A percentile compares a stretch with the other conserved stretches of the same genome.
Conservation (phyloP, 2,113 vertebrate genomes). For the Sander vitreus region DNA sequence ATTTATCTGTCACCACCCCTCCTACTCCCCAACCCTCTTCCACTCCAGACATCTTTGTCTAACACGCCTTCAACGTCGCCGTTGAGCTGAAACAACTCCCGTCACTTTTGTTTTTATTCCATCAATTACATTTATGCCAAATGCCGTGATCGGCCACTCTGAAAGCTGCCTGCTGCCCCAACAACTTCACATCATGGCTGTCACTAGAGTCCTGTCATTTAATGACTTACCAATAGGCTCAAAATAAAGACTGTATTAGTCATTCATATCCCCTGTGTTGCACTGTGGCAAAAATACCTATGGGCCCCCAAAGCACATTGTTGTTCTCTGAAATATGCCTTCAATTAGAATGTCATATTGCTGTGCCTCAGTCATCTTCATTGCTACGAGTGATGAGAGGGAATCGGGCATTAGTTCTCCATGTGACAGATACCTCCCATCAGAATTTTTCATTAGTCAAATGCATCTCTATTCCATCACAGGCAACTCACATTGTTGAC, state of each 20-base stretch:
- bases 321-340: constrained; percentile 70
- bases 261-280: constrained; percentile 25
- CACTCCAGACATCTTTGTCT: constrained; percentile 75
- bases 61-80: constrained; percentile 43
- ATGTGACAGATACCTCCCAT: constrained; percentile 62
- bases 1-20: constrained; percentile 78
- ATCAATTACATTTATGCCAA: constrained; percentile 54
- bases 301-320: constrained; percentile 28
- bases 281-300: constrained; percentile 49
- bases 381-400: constrained; percentile 43
- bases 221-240: constrained; percentile 47
- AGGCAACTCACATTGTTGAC: constrained; percentile 53
- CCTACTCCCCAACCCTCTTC: constrained; percentile 41
- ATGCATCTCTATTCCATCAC: constrained; percentile 51
- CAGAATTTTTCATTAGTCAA: constrained; percentile 66
- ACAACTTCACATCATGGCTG: constrained; percentile 40
- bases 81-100: constrained; percentile 58
- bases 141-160: constrained; percentile 47
- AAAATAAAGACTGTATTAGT: constrained; percentile 42
- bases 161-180: constrained; percentile 35
- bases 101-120: constrained; percentile 71
- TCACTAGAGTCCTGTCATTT: constrained; percentile 43
- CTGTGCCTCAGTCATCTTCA: constrained; percentile 37
- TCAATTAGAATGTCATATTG: constrained; percentile 69
- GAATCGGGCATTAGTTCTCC: constrained; percentile 44